Evolutionary conservation across 1,140 invertebrate genomes (phyloP), one percentile per base, ranked within the genome.

Genomic region (Drosophila lowei): DNA sequence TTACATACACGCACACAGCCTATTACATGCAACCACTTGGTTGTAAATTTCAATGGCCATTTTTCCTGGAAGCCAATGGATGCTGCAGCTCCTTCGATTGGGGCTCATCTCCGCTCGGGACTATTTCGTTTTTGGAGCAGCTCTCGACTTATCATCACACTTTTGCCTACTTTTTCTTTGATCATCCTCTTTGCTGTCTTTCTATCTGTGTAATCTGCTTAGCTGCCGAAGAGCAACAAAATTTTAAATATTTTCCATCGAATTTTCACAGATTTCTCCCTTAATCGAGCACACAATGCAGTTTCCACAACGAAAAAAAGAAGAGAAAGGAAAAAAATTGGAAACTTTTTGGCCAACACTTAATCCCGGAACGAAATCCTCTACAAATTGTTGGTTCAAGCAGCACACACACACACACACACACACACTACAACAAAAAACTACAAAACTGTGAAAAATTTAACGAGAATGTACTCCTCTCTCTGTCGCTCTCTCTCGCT

Each of bases 231-330:
- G 66, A 49, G 49, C 66, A 57, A 47, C 43, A 6, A n/a, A 68
- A 68, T 70, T 70, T 70, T 70, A 55, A 70, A 70, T 70, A 68
- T 70, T 70, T 70, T 68, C 53, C 66, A 70, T 67, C 65, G 65
- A 68, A 68, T 68, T 57, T 68, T 28, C 15, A 15, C 44, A 57
- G 44, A 70, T 68, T 68, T 67, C 13, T 48, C 43, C 25, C 30
- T 52, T 50, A 68, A 68, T 68, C 65, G 50, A 57, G 50, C 43
- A 49, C 44, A 70, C 68, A 70, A 70, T 70, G 66, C 66, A 70
- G 63, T 68, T 70, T 38, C 34, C 34, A 11, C 11, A 68, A 57
- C 42, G 43, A 57, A 13, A n/a, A 15, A 66, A 48, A 46, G 16
- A 30, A 6, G 5, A 13, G 3, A 5, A 57, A 13, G 3, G 2